Evolutionary conservation across 2,797 vertebrate genomes (phyloP).

Genomic region (Chelidonichthys spinosus): DNA sequence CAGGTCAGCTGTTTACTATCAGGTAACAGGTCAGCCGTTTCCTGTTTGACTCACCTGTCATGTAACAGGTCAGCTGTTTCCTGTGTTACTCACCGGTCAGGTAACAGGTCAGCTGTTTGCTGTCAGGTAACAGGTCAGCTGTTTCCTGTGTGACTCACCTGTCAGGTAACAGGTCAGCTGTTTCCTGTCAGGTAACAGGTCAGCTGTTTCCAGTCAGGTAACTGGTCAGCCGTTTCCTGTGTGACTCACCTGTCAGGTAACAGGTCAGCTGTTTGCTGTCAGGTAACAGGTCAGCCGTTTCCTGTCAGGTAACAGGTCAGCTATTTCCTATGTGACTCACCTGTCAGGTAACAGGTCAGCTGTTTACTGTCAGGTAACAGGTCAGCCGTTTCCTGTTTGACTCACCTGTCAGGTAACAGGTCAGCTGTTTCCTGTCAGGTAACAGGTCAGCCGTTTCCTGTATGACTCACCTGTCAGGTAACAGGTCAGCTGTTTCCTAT

Average conservation of each 20-base stretch:
- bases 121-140: too few relatives aligned
- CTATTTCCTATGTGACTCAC: too few relatives aligned
- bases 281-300: too few relatives aligned
- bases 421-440: background rate
- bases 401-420: background rate
- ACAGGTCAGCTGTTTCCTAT: background rate
- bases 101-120: background rate
- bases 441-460: background rate
- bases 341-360: background rate
- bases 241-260: background rate
- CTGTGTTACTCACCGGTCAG: background rate
- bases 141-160: conserved; percentile 87
- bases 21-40: background rate
- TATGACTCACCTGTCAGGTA: background rate
- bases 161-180: too few relatives aligned
- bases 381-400: background rate
- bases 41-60: conserved; percentile 86
- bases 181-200: too few relatives aligned
- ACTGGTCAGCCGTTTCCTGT: too few relatives aligned
- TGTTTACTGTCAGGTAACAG: conserved; percentile 65
- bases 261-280: too few relatives aligned
- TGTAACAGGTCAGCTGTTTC: conserved; percentile 21
- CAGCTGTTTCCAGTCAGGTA: too few relatives aligned
- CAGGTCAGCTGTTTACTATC: background rate
- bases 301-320: too few relatives aligned